A percentile compares a stretch with the other conserved stretches of the same genome.
phyloP scores from a whole-genome alignment of 2,888 invertebrate species.

The Osedax frankpressi region DNA sequence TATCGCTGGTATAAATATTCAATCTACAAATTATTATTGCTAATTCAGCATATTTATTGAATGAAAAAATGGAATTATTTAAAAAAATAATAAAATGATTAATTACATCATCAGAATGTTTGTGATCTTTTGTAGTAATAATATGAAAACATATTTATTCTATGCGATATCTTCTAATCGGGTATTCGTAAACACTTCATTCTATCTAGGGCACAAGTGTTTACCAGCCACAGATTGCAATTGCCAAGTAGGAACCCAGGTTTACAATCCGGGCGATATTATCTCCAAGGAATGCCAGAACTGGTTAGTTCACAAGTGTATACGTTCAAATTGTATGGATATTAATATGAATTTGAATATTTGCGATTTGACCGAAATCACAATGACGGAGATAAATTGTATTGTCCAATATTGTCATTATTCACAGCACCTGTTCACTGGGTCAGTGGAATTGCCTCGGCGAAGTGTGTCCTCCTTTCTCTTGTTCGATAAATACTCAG shows the following conservation, averaged over 20 bases:
- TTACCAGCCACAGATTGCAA: slow-evolving; percentile 25
- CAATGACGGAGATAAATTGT: no score
- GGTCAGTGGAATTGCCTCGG: neutral
- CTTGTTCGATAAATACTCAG: neutral
- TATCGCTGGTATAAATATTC: neutral
- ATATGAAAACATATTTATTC: no score
- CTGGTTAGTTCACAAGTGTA: slow-evolving; percentile 21
- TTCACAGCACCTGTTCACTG: neutral
- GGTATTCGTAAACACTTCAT: no score
- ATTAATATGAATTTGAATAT: no score
- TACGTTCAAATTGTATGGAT: neutral
- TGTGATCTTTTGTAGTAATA: no score
- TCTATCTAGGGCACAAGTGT: slow-evolving; percentile 20
- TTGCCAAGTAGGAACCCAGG: slow-evolving; percentile 22
- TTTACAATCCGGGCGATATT: slow-evolving; percentile 18
- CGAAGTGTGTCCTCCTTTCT: neutral
- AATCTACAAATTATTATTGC: neutral
- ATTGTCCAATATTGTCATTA: no score
- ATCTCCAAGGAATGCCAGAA: slow-evolving; percentile 28
- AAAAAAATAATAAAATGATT: no score
- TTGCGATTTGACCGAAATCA: no score
- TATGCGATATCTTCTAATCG: no score
- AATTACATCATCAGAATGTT: no score
- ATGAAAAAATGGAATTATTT: no score
- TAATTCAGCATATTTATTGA: neutral